Evolutionary conservation across 2,113 vertebrate species (phyloP), one percentile per base, ranked within the genome.

Genomic region (Lophius piscatorius): DNA sequence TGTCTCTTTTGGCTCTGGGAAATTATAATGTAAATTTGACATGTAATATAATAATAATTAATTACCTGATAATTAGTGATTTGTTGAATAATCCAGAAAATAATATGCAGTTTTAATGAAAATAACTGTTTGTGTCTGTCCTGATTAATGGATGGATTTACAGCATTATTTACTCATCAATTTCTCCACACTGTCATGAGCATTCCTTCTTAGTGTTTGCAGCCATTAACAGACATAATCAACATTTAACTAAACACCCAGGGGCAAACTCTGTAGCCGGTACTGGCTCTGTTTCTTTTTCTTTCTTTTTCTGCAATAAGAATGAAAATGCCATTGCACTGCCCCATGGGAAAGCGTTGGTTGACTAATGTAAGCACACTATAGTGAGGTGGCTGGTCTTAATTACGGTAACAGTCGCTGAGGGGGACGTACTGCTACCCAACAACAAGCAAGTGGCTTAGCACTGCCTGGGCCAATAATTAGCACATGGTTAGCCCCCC

Each of bases 381-480:
- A 57, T 67, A 80, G 65, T 50, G 65, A 63, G 59, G 72, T 55
- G 70, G 69, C 73, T 80, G 74, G 70, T 87, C 82, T 89, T 91
- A 88, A 88, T 90, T 90, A 90, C 55, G 72, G 61, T 74, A 83
- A 79, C 82, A 88, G 79, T 84, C 79, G 75, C 81, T 80, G 70
- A 64, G 66, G 82, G 84, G 74, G 68, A 56, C 47, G 54, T 61
- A 78, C 71, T 77, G 67, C 74, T 85, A 66, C 77, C 63, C 63
- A 74, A 64, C 74, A 66, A 68, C 45, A 57, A 73, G 67, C 70
- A 79, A 73, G 65, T 63, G 70, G 63, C 72, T 78, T 46, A 51
- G 40, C 71, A 74, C 63, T 75, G 56, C 78, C 74, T 68, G 74
- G 65, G 58, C 70, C 65, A 74, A 80, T 86, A 86, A 88, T 87